Conservation (phyloP, 2,888 invertebrate species). For the Acanthopleura granulata region DNA sequence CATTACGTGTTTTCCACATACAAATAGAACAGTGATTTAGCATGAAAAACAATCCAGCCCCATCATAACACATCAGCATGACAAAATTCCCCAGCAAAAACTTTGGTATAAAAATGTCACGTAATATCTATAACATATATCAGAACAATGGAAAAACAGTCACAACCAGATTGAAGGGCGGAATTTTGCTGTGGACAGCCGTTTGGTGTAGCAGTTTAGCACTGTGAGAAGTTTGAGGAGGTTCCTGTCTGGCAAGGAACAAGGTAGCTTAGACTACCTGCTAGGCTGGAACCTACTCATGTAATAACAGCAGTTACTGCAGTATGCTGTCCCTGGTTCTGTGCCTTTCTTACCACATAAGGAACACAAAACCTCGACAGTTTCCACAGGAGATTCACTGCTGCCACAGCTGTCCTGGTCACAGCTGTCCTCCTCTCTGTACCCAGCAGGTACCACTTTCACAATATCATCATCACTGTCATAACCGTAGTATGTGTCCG, state of each 20-base stretch:
- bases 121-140: neutral
- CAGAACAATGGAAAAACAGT: too few species aligned
- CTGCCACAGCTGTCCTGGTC: slow-evolving; percentile 48
- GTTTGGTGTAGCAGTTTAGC: too few species aligned
- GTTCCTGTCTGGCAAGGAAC: too few species aligned
- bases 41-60: neutral
- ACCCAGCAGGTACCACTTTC: slow-evolving; percentile 6
- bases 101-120: neutral
- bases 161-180: too few species aligned
- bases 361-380: slow-evolving; percentile 81
- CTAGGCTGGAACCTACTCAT: slow-evolving; percentile 73
- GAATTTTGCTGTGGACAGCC: too few species aligned
- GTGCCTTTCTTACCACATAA: slow-evolving; percentile 89
- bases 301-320: slow-evolving; percentile 92
- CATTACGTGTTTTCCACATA: slow-evolving; percentile 16
- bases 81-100: too few species aligned
- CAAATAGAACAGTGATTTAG: neutral
- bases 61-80: too few species aligned
- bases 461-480: slow-evolving; percentile 46
- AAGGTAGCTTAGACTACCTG: slow-evolving; percentile 19
- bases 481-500: slow-evolving; percentile 35
- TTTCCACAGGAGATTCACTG: slow-evolving; percentile 43
- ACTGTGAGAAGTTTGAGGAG: too few species aligned
- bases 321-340: slow-evolving; percentile 83
- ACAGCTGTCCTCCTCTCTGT: slow-evolving; percentile 35